Conservation (phyloP, 2,797 vertebrate species). For the Oreochromis grahami region DNA sequence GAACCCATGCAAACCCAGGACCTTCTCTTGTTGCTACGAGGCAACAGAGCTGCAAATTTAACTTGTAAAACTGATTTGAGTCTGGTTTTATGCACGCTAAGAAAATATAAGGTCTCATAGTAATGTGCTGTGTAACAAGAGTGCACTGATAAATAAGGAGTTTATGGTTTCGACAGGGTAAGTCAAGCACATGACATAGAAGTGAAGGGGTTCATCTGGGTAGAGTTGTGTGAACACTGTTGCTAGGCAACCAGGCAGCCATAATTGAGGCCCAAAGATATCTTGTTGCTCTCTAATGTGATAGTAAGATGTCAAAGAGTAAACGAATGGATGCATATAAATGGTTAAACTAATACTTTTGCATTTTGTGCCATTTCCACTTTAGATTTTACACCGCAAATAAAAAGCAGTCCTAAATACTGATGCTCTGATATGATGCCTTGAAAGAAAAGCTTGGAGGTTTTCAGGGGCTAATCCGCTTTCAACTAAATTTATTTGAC, state of each 20-base stretch:
- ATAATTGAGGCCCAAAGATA: constrained; percentile 12
- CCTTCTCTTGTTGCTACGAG: neutral
- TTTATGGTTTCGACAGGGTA: neutral
- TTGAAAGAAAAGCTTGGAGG: neutral
- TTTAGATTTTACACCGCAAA: neutral
- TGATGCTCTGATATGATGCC: neutral
- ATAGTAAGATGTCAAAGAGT: constrained; percentile 1
- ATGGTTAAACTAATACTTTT: neutral
- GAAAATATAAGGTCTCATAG: neutral
- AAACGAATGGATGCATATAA: neutral
- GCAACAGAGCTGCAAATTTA: neutral
- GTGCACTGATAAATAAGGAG: neutral
- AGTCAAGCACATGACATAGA: constrained; percentile 2
- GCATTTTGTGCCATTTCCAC: neutral
- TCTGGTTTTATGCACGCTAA: neutral
- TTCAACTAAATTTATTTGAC: neutral
- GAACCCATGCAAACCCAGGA: neutral
- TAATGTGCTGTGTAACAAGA: neutral
- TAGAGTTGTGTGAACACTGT: constrained; percentile 7
- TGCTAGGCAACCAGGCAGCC: constrained; percentile 37
- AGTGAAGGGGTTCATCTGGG: constrained; percentile 1
- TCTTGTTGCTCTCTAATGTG: constrained; percentile 2
- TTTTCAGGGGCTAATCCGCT: neutral
- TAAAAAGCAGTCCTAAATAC: neutral
- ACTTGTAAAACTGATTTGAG: neutral